Conservation (phyloP, 2,113 vertebrate genomes). For the Capreolus pygargus region DNA sequence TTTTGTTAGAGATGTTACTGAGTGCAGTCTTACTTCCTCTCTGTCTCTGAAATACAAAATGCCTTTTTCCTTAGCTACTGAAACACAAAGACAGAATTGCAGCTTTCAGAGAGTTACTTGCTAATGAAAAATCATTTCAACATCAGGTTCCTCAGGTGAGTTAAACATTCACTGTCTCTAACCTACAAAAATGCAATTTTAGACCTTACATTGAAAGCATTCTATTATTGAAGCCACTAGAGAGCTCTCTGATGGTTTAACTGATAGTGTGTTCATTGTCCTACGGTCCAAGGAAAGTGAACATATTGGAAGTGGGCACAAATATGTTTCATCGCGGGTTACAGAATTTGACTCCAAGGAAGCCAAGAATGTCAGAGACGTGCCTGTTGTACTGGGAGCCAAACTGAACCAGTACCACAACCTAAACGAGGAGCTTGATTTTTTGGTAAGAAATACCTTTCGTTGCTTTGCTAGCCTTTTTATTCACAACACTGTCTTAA, state of each 20-base stretch:
- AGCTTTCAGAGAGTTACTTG: conserved; percentile 60
- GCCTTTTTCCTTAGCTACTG: conserved; percentile 52
- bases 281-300: neutral
- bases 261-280: neutral
- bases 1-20: neutral
- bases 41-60: conserved; percentile 30
- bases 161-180: neutral
- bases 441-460: conserved; percentile 51
- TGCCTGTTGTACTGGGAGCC: conserved; percentile 23
- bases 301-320: neutral
- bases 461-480: neutral
- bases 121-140: conserved; percentile 62
- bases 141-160: conserved; percentile 42
- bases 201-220: neutral
- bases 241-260: neutral
- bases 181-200: neutral
- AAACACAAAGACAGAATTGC: conserved; percentile 66
- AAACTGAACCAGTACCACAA: conserved; percentile 48
- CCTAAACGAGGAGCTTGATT: conserved; percentile 58
- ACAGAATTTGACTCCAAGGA: conserved; percentile 22
- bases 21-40: neutral
- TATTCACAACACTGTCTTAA: neutral
- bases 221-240: neutral
- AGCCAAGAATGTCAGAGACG: conserved; percentile 1
- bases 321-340: conserved; percentile 38